phyloP scores from a whole-genome alignment of 2,888 invertebrate species.

The Ganaspis brasiliensis region DNA sequence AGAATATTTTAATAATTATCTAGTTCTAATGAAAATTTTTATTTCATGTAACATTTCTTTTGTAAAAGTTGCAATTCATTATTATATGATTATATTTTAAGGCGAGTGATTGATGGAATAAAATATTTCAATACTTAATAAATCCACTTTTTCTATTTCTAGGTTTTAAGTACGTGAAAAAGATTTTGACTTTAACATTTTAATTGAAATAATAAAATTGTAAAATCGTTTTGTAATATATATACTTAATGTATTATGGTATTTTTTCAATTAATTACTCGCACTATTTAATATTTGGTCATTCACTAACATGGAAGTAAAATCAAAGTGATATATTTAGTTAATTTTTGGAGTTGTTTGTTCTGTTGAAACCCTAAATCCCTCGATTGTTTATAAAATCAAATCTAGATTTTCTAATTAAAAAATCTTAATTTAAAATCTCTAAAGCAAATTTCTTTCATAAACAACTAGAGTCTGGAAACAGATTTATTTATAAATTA shows the following conservation, averaged over 20 bases:
- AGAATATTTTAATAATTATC: not conserved
- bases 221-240: too few species aligned
- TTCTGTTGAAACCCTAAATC: constrained; percentile 40
- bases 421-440: too few species aligned
- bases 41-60: not conserved
- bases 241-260: too few species aligned
- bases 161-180: not conserved
- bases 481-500: too few species aligned
- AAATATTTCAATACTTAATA: not conserved
- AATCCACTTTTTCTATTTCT: not conserved
- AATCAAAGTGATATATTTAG: constrained; percentile 63
- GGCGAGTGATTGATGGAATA: not conserved
- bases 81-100: constrained; percentile 16
- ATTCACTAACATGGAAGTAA: constrained; percentile 53
- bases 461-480: too few species aligned
- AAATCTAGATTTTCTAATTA: not conserved
- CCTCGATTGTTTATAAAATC: not conserved
- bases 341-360: constrained; percentile 47
- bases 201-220: too few species aligned
- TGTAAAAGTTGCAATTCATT: constrained; percentile 29
- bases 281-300: constrained; percentile 43
- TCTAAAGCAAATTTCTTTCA: too few species aligned
- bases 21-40: not conserved
- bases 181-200: not conserved
- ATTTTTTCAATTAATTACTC: not conserved